phyloP scores from a whole-genome alignment of 2,888 invertebrate genomes.

The Drosophila prolongata region DNA sequence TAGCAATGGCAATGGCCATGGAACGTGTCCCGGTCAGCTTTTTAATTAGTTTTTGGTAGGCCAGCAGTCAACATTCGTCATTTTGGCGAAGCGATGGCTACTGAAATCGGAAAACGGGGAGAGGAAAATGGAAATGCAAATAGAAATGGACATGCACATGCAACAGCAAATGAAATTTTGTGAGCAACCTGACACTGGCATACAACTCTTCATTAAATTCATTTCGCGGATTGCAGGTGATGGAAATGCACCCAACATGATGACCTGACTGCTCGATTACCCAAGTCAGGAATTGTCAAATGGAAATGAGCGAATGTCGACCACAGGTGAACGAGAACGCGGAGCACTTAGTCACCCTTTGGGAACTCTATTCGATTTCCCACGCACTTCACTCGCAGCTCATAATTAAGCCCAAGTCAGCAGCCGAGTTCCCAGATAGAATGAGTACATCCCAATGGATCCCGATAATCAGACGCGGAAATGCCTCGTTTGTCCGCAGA shows the following conservation, averaged over 20 bases:
- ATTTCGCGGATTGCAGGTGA: conserved; percentile 22
- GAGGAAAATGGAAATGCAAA: conserved; percentile 23
- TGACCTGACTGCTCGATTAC: conserved; percentile 7
- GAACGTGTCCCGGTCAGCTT: conserved; percentile 29
- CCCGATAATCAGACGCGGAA: conserved; percentile 71
- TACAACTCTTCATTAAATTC: conserved; percentile 41
- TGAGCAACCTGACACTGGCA: conserved; percentile 6
- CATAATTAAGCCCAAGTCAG: conserved; percentile 52
- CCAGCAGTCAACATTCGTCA: conserved; percentile 11
- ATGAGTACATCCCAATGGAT: conserved; percentile 33
- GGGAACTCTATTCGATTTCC: conserved; percentile 49
- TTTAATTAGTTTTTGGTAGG: conserved; percentile 55
- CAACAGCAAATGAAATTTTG: conserved; percentile 31
- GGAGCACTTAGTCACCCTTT: neutral
- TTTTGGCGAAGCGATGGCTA: conserved; percentile 13
- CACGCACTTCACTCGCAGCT: conserved; percentile 72
- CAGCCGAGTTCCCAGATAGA: conserved; percentile 11
- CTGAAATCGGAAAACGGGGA: conserved; percentile 20
- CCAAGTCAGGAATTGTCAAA: neutral
- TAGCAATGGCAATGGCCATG: conserved; percentile 42
- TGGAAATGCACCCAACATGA: conserved; percentile 11
- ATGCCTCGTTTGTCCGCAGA: conserved; percentile 72
- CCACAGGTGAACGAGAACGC: conserved; percentile 12
- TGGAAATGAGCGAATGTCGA: neutral
- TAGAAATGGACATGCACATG: conserved; percentile 11